These are phyloP conservation scores for Poeciliopsis infans DNA, from an alignment of 2,797 vertebrate genomes.

Conservation along the genomic window DNA sequence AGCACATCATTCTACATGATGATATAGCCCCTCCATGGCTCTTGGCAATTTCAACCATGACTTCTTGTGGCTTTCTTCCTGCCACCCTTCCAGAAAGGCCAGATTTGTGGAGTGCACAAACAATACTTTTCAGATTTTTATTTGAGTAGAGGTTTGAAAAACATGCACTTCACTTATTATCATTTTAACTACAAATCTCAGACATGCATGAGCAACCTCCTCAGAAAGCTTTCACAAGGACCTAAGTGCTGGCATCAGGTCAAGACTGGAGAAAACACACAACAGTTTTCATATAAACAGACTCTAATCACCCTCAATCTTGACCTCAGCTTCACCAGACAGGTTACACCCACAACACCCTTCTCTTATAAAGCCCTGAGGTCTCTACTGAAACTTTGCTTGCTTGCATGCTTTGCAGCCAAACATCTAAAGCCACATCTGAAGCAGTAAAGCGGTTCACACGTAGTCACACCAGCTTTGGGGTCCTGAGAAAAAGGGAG, in stretches of 20 bases:
- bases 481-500: background rate
- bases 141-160: background rate
- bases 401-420: slow-evolving; percentile 1
- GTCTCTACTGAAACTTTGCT: background rate
- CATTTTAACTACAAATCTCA: background rate
- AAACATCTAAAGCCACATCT: slow-evolving; percentile 24
- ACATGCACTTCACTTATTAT: background rate
- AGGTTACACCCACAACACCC: background rate
- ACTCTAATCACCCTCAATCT: background rate
- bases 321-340: slow-evolving; percentile 13
- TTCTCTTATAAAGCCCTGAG: background rate
- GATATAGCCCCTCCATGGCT: background rate
- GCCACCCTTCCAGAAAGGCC: background rate
- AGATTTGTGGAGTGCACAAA: background rate
- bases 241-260: slow-evolving; percentile 14
- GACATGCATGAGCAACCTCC: background rate
- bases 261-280: slow-evolving; percentile 2
- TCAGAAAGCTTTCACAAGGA: background rate
- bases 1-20: background rate
- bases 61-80: background rate
- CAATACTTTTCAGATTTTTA: background rate
- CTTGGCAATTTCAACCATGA: background rate
- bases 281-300: slow-evolving; percentile 14
- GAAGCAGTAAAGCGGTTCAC: background rate
- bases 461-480: background rate